Evolutionary conservation across 2,113 vertebrate species (phyloP).

Genomic region (Herpetotheres cachinnans): DNA sequence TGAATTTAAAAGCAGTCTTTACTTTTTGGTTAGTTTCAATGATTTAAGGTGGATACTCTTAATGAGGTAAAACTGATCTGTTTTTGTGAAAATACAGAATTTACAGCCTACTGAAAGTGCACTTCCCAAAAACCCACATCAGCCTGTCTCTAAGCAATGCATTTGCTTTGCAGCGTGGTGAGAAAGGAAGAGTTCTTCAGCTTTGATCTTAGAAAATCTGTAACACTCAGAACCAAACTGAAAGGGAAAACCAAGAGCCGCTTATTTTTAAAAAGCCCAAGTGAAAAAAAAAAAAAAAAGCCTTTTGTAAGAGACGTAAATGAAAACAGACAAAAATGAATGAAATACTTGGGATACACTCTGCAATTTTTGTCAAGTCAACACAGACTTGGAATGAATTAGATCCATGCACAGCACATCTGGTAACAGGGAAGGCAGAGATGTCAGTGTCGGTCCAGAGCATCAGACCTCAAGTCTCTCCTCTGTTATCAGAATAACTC

Average conservation of each 20-base stretch:
- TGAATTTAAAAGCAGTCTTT: not conserved
- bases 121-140: not conserved
- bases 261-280: not conserved
- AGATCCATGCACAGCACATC: not conserved
- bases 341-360: not conserved
- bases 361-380: not conserved
- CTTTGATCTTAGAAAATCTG: not conserved
- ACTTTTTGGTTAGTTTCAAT: not conserved
- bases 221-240: not conserved
- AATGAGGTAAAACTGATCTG: not conserved
- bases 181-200: not conserved
- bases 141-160: not conserved
- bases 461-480: not conserved
- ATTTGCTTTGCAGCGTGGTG: not conserved
- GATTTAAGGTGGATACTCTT: not conserved
- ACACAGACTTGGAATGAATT: not conserved
- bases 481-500: not conserved
- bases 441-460: not conserved
- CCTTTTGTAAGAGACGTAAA: not conserved
- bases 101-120: not conserved
- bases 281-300: not conserved
- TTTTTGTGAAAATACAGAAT: not conserved
- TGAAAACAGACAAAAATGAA: not conserved
- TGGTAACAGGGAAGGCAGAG: not conserved
- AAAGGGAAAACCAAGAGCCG: not conserved